These are phyloP conservation scores for Tragelaphus imberbis DNA, from an alignment of 2,113 vertebrate genomes.

Conservation along the genomic window DNA sequence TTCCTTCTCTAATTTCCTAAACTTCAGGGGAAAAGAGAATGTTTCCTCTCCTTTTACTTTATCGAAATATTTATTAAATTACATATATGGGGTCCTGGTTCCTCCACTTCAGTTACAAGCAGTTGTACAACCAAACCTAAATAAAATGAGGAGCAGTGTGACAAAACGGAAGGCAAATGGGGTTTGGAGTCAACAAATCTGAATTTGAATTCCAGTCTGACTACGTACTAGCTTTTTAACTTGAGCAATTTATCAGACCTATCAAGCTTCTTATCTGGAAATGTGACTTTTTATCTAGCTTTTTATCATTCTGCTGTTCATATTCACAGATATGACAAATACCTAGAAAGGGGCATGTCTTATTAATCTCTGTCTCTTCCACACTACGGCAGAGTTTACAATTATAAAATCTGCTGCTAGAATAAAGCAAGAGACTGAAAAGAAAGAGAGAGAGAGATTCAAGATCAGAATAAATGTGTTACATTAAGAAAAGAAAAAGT, in stretches of 20 bases:
- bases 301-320: slow-evolving; percentile 7
- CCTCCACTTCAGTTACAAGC: background rate
- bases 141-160: background rate
- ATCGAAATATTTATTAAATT: background rate
- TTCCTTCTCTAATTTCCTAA: background rate
- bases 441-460: background rate
- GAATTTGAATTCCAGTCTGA: background rate
- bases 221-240: background rate
- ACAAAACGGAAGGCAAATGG: background rate
- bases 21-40: background rate
- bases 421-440: background rate
- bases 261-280: slow-evolving; percentile 18
- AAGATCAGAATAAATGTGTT: background rate
- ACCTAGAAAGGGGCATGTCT: background rate
- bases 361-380: slow-evolving; percentile 14
- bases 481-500: background rate
- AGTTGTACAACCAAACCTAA: background rate
- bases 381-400: background rate
- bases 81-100: background rate
- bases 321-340: background rate
- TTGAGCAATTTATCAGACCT: background rate
- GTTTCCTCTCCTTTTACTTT: background rate
- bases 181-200: background rate
- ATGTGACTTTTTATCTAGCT: slow-evolving; percentile 1
- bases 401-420: background rate